These are phyloP conservation scores for Lasioglossum vierecki DNA, from an alignment of 2,888 invertebrate species.

Conservation along the genomic window DNA sequence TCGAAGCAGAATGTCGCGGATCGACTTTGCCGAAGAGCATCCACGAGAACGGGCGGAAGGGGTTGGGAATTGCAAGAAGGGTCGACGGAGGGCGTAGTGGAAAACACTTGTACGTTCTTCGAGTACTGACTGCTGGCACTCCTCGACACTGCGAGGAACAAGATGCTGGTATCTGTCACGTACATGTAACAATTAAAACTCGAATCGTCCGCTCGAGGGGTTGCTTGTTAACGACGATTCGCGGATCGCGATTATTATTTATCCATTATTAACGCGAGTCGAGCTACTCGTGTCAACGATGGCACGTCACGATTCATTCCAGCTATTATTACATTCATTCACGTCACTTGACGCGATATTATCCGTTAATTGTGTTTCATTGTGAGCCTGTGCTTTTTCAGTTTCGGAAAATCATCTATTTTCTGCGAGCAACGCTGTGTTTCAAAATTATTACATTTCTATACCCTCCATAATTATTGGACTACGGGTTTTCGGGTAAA, in stretches of 20 bases:
- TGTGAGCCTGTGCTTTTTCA: neutral
- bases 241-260: constrained; percentile 14
- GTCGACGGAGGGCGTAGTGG: constrained; percentile 45
- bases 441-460: neutral
- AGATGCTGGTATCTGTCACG: constrained; percentile 59
- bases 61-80: constrained; percentile 57
- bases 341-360: neutral
- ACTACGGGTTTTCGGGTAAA: neutral
- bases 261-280: neutral
- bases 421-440: neutral
- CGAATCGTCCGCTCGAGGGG: constrained; percentile 51
- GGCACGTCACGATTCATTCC: neutral
- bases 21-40: constrained; percentile 43
- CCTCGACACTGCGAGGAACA: constrained; percentile 43
- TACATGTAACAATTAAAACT: constrained; percentile 72
- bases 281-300: neutral
- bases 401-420: neutral
- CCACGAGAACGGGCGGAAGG: constrained; percentile 8
- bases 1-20: constrained; percentile 52
- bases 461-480: neutral
- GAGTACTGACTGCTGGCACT: constrained; percentile 68
- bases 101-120: constrained; percentile 64
- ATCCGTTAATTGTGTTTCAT: neutral
- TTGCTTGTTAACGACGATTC: constrained; percentile 45
- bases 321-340: neutral